A percentile compares a stretch with the other conserved stretches of the same genome.
phyloP scores from a whole-genome alignment of 2,113 vertebrate species.

The Coryphaenoides rupestris region DNA sequence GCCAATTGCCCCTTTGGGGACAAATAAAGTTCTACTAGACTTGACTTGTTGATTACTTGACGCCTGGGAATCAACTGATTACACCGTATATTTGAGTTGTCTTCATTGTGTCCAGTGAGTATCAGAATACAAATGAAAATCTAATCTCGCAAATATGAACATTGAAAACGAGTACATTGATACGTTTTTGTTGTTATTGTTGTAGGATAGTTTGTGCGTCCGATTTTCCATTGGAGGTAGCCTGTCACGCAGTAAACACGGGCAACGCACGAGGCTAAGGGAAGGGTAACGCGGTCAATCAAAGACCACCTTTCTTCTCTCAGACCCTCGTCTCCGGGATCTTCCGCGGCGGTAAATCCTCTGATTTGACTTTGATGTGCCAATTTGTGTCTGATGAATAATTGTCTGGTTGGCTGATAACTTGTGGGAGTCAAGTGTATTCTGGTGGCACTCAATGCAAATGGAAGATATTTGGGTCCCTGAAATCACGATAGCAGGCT shows the following conservation, averaged over 20 bases:
- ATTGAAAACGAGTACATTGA: neutral
- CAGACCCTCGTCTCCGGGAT: conserved; percentile 64
- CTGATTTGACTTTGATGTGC: conserved; percentile 90
- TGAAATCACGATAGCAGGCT: conserved; percentile 75
- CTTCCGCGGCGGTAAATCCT: conserved; percentile 76
- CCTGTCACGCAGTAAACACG: too few relatives aligned
- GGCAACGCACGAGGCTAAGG: conserved; percentile 18
- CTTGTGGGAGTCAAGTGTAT: conserved; percentile 87
- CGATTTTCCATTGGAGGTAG: too few relatives aligned
- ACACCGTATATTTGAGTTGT: too few relatives aligned
- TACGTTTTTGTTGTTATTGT: neutral
- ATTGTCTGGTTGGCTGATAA: conserved; percentile 90
- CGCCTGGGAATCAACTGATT: too few relatives aligned
- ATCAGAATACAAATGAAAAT: too few relatives aligned
- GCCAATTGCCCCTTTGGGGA: too few relatives aligned
- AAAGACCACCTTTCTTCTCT: conserved; percentile 73
- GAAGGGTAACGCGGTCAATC: conserved; percentile 78
- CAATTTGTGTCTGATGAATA: conserved; percentile 93
- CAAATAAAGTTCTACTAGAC: too few relatives aligned
- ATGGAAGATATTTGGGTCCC: conserved; percentile 79
- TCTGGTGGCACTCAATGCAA: conserved; percentile 76
- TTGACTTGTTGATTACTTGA: too few relatives aligned
- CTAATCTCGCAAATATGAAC: neutral
- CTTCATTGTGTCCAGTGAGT: too few relatives aligned
- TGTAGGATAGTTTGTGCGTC: too few relatives aligned